A percentile compares a stretch with the other conserved stretches of the same genome.
These are phyloP conservation scores for Tineola bisselliella DNA, from an alignment of 2,888 invertebrate genomes.

Conservation along the genomic window DNA sequence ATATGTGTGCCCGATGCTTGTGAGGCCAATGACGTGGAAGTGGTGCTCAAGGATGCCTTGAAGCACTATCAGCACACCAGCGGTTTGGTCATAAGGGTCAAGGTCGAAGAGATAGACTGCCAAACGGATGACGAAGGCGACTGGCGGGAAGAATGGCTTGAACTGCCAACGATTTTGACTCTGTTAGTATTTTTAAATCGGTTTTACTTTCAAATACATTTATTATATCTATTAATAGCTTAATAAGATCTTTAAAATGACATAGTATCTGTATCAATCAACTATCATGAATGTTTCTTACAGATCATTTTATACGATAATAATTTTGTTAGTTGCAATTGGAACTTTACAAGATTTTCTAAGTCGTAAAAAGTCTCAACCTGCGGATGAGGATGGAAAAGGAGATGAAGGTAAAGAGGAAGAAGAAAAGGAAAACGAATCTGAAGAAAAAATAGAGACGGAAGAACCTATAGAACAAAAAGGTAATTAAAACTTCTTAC, in stretches of 20 bases:
- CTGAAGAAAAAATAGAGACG: not conserved
- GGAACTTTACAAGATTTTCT: conserved; percentile 57
- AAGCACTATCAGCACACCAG: conserved; percentile 69
- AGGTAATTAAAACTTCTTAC: not conserved
- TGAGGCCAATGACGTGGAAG: conserved; percentile 66
- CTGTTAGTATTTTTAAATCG: conserved; percentile 34
- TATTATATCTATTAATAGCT: not conserved
- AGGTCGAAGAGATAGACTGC: conserved; percentile 72
- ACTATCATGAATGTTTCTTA: conserved; percentile 19
- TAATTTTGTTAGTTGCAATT: conserved; percentile 45
- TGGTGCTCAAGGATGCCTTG: conserved; percentile 66
- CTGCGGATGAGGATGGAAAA: conserved; percentile 24
- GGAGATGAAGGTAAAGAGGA: conserved; percentile 22
- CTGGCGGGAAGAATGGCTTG: conserved; percentile 47
- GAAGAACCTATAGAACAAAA: not conserved
- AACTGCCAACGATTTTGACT: conserved; percentile 47
- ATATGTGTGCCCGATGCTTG: conserved; percentile 75
- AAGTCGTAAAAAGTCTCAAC: conserved; percentile 25
- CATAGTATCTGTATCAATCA: too few relatives aligned
- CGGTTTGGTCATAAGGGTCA: conserved; percentile 68
- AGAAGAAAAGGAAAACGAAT: conserved; percentile 20
- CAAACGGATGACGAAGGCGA: conserved; percentile 49
- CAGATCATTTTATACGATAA: conserved; percentile 51
- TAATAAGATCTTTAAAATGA: too few relatives aligned
- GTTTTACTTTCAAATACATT: not conserved